A percentile compares a stretch with the other conserved stretches of the same genome.
Evolutionary conservation across 2,888 invertebrate species (phyloP).

Genomic region (Melieria omissa): DNA sequence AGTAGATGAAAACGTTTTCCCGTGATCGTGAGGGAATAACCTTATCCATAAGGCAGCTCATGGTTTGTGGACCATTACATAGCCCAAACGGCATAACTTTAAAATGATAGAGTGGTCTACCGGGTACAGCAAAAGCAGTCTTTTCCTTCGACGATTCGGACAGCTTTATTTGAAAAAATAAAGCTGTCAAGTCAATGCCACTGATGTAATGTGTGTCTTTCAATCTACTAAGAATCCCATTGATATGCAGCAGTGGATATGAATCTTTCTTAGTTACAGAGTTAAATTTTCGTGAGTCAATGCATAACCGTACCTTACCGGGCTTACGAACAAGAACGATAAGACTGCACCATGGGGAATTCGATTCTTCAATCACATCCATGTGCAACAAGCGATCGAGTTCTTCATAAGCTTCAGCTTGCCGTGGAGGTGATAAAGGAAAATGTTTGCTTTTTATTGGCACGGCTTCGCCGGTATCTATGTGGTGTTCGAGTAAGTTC

Average conservation of each 20-base stretch:
- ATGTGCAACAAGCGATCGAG: constrained; percentile 33
- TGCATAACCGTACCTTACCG: constrained; percentile 36
- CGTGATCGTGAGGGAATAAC: constrained; percentile 19
- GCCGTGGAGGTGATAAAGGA: constrained; percentile 7
- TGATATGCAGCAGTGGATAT: constrained; percentile 37
- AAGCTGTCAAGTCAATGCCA: constrained; percentile 35
- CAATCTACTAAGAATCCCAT: constrained; percentile 33
- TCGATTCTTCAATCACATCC: constrained; percentile 33
- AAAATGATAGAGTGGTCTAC: constrained; percentile 42
- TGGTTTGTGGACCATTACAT: constrained; percentile 40
- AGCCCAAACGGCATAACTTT: constrained; percentile 45
- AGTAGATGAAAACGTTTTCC: constrained; percentile 34
- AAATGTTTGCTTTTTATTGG: not conserved
- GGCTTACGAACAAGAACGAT: constrained; percentile 27
- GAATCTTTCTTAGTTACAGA: constrained; percentile 35
- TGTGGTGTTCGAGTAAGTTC: too few relatives aligned
- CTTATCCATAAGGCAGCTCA: constrained; percentile 38
- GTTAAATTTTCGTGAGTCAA: constrained; percentile 38
- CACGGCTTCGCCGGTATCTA: too few relatives aligned
- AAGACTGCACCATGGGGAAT: constrained; percentile 32
- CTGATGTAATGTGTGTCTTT: constrained; percentile 36
- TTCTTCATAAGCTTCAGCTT: constrained; percentile 31
- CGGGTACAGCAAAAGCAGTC: constrained; percentile 52
- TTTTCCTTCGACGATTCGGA: constrained; percentile 33
- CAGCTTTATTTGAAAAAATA: constrained; percentile 35